Evolutionary conservation across 1,140 invertebrate species (phyloP).

Genomic region (Drosophila kepulauana): DNA sequence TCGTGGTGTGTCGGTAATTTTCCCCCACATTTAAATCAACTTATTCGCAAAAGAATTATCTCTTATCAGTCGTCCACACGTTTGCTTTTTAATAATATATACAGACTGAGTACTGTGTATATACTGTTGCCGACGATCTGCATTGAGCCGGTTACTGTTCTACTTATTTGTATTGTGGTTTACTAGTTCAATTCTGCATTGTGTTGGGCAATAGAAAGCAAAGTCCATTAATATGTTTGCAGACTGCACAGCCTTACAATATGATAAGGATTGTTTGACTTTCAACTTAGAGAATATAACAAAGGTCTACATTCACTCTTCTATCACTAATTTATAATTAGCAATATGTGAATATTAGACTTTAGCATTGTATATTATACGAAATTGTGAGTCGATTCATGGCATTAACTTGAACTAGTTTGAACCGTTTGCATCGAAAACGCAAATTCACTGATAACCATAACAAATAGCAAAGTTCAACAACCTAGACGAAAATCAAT

Average conservation of each 20-base stretch:
- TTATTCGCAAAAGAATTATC: background rate
- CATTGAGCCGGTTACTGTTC: background rate
- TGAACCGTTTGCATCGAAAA: background rate
- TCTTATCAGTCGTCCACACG: conserved; percentile 22
- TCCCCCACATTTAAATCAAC: conserved; percentile 21
- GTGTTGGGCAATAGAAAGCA: conserved; percentile 16
- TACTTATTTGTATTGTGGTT: background rate
- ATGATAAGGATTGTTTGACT: conserved; percentile 13
- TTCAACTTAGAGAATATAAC: background rate
- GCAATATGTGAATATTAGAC: background rate
- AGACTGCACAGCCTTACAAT: background rate
- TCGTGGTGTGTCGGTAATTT: conserved; percentile 29
- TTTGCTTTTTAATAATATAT: conserved; percentile 1
- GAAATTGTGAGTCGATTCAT: too few relatives aligned
- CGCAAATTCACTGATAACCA: conserved; percentile 1
- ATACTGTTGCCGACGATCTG: conserved; percentile 21
- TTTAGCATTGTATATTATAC: background rate
- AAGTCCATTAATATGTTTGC: conserved; percentile 18
- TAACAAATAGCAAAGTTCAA: conserved; percentile 14
- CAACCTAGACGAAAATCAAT: conserved; percentile 7
- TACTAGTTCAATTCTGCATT: conserved; percentile 18
- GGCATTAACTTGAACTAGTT: background rate
- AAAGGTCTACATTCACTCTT: background rate
- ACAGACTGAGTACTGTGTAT: background rate
- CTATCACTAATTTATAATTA: too few relatives aligned